Conservation (phyloP, 2,797 vertebrate species). For the Parotocinclus haroldoi region DNA sequence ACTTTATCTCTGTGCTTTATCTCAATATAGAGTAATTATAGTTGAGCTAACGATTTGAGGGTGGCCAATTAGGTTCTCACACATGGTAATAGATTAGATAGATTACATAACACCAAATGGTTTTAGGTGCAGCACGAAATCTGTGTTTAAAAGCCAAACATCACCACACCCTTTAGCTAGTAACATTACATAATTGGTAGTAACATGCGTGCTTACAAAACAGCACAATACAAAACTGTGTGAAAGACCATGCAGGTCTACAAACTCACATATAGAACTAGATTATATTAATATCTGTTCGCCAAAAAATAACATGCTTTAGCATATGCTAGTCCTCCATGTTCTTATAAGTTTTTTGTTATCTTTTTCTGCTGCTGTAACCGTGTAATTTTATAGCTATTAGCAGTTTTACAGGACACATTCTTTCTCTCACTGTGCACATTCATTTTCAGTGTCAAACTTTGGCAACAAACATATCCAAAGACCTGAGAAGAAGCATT, state of each 20-base stretch:
- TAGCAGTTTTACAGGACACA: conserved; percentile 53
- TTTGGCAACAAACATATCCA: conserved; percentile 31
- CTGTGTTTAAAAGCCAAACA: conserved; percentile 12
- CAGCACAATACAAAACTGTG: background rate
- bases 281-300: too few relatives aligned
- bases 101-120: background rate
- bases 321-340: background rate
- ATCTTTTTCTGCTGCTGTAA: conserved; percentile 55
- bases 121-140: background rate
- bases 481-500: conserved; percentile 39
- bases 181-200: background rate
- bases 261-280: background rate
- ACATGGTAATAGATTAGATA: too few relatives aligned
- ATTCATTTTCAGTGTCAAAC: conserved; percentile 41
- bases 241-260: background rate
- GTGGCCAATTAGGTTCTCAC: too few relatives aligned
- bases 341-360: conserved; percentile 60
- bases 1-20: too few relatives aligned
- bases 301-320: too few relatives aligned
- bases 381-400: conserved; percentile 63
- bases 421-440: conserved; percentile 39
- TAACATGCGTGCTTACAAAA: background rate
- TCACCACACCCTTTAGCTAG: background rate
- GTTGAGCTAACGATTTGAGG: too few relatives aligned
- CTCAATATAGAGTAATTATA: too few relatives aligned